Conservation (phyloP, 2,888 invertebrate species). For the Agrochola circellaris region DNA sequence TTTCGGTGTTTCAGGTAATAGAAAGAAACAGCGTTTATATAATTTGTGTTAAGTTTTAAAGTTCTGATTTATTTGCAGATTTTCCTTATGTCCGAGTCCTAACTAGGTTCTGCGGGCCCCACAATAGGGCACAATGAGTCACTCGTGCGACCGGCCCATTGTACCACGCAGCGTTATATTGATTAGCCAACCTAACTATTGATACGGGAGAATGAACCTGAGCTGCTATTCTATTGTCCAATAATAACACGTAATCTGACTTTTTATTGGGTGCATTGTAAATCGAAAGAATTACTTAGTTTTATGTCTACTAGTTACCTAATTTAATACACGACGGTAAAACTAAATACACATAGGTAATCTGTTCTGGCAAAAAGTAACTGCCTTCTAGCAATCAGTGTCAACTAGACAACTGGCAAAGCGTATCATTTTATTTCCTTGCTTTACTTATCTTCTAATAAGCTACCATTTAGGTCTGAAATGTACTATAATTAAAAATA, state of each 20-base stretch:
- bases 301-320: not conserved
- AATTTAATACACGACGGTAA: not conserved
- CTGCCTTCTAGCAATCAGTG: constrained; percentile 23
- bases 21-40: not conserved
- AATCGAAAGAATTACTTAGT: not conserved
- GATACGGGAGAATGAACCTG: constrained; percentile 39
- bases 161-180: constrained; percentile 33
- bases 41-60: not conserved
- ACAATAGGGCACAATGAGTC: constrained; percentile 45
- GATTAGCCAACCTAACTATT: constrained; percentile 50
- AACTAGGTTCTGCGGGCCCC: constrained; percentile 33
- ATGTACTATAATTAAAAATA: constrained; percentile 23
- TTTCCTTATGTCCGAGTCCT: constrained; percentile 19
- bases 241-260: constrained; percentile 29
- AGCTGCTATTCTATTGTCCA: constrained; percentile 51
- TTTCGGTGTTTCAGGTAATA: not conserved
- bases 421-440: not conserved
- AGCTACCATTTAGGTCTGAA: not conserved
- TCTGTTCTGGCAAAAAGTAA: not conserved
- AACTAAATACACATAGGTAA: not conserved
- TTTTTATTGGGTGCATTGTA: constrained; percentile 42
- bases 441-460: not conserved
- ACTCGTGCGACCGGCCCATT: constrained; percentile 49
- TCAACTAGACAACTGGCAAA: not conserved
- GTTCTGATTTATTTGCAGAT: not conserved